These are phyloP conservation scores for Mormyrus hasselquistii DNA, from an alignment of 2,797 vertebrate genomes.

Conservation along the genomic window DNA sequence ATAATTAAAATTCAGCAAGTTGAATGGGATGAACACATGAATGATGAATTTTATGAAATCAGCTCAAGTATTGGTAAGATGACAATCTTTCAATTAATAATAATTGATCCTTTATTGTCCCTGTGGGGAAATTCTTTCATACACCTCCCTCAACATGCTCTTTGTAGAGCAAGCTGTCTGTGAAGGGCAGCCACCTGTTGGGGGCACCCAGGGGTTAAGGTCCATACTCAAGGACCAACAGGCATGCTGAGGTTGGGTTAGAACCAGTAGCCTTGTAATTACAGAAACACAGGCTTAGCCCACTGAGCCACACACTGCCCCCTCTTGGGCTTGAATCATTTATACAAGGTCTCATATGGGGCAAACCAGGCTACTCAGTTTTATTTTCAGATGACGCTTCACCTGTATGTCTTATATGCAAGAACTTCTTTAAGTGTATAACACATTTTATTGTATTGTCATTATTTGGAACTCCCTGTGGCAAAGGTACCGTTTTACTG, in stretches of 20 bases:
- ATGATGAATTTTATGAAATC: background rate
- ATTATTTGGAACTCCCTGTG: background rate
- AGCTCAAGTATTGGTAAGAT: background rate
- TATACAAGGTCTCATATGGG: background rate
- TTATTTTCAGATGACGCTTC: background rate
- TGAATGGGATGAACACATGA: background rate
- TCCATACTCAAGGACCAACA: no score
- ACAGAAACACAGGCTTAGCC: no score
- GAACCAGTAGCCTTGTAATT: no score
- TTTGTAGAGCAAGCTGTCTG: no score
- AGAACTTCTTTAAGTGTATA: background rate
- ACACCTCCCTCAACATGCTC: no score
- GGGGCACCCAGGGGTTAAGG: no score
- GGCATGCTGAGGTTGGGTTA: no score
- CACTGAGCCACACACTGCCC: no score
- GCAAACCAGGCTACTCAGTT: background rate
- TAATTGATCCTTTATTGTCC: background rate
- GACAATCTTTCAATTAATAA: background rate
- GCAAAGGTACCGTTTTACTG: background rate
- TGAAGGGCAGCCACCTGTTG: no score
- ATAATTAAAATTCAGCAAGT: background rate
- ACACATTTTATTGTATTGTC: background rate
- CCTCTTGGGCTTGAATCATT: background rate
- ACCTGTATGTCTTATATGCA: background rate
- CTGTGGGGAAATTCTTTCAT: background rate